A percentile compares a stretch with the other conserved stretches of the same genome.
Evolutionary conservation across 2,113 vertebrate species (phyloP).

Genomic region (Caloenas nicobarica): DNA sequence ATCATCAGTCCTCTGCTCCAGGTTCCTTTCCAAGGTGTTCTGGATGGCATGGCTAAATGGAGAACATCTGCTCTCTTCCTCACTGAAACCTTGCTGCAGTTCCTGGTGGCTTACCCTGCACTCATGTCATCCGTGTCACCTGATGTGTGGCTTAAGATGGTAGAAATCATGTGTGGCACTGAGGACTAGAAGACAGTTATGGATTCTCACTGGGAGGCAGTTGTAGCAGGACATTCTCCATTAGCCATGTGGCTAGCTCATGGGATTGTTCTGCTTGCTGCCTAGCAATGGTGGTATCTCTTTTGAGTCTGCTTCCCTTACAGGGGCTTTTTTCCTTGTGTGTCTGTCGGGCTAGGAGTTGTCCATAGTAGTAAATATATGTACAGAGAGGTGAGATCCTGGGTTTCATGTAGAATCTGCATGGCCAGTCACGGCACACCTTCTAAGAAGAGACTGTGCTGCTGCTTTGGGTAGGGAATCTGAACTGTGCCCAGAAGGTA

Average conservation of each 20-base stretch:
- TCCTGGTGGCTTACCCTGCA: background rate
- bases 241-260: background rate
- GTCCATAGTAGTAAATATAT: background rate
- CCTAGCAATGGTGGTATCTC: background rate
- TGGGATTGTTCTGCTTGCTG: background rate
- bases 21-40: background rate
- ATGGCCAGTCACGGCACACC: background rate
- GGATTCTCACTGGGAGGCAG: background rate
- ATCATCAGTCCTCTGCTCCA: background rate
- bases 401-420: background rate
- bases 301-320: background rate
- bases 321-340: background rate
- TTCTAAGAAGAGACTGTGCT: background rate
- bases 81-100: background rate
- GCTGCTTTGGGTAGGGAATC: background rate
- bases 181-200: background rate
- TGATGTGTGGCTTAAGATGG: background rate
- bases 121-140: fast-evolving
- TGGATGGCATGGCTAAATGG: background rate
- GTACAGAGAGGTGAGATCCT: background rate
- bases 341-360: background rate
- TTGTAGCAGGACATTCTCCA: background rate
- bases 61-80: background rate
- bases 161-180: background rate
- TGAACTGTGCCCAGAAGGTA: background rate